Evolutionary conservation across 2,113 vertebrate species (phyloP), one percentile per base, ranked within the genome.

Genomic region (Chlorocebus sabaeus): DNA sequence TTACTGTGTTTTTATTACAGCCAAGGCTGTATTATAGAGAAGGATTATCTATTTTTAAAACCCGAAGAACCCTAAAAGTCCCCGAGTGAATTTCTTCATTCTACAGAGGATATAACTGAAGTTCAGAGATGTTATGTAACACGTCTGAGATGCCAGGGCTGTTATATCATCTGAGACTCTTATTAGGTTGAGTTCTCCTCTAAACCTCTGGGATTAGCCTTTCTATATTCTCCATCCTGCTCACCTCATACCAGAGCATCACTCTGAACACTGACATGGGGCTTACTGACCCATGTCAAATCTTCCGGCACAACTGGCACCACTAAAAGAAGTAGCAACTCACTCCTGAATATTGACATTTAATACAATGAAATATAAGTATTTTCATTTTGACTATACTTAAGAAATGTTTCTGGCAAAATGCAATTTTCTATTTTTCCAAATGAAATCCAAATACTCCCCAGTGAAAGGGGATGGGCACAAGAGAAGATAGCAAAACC

Each of bases 301-400:
- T 67, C n/a, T 16, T 59, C 32, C 9, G 8, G 4, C 30, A 43
- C 25, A 16, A 18, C 0, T 3, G 32, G 4, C 17, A 11, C 7
- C 30, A 35, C 38, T 18, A 35, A 17, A 75, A 30, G 6, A 75
- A 30, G 6, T 3, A 52, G 7, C 30, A 81, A 27, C 43, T 88
- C 8, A 11, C 1, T 75, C 38, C 23, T 35, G 48, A 52, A 5
- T 27, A 17, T 3, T 43, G 25, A 55, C 57, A 2, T 25, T 25
- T 43, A 50, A 72, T 12, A 3, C 22, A 43, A 8, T 57, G 45
- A 78, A 68, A 48, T 48, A 13, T 12, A 30, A 72, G 61, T 43
- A 38, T 52, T 13, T 95, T 93, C 17, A 55, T 4, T 35, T 12
- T 61, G 68, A 13, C 22, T 55, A 5, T 30, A 48, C 23, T n/a